Conservation (phyloP, 2,797 vertebrate genomes). For the Chiroxiphia lanceolata region DNA sequence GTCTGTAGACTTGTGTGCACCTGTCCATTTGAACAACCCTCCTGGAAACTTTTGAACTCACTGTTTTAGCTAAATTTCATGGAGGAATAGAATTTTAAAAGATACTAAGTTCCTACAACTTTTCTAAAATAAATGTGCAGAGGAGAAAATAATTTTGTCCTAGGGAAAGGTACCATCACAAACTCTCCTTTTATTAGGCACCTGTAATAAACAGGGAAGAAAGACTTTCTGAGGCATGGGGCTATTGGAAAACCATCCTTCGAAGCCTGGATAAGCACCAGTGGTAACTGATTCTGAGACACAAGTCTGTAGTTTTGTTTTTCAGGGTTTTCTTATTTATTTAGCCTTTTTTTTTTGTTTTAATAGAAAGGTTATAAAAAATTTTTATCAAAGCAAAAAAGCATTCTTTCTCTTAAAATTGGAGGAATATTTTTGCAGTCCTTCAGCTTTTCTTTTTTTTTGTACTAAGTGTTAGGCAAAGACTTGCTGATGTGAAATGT, state of each 20-base stretch:
- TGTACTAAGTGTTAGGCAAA: background rate
- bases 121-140: background rate
- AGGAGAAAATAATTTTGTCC: background rate
- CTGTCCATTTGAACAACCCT: background rate
- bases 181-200: background rate
- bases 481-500: background rate
- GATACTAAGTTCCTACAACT: background rate
- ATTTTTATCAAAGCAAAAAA: background rate
- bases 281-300: background rate
- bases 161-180: background rate
- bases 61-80: background rate
- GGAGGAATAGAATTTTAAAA: background rate
- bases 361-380: background rate
- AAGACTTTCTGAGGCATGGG: background rate
- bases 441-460: background rate
- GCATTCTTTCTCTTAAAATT: background rate
- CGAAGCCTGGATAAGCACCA: background rate
- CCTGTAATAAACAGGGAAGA: background rate
- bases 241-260: background rate
- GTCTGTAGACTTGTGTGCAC: background rate
- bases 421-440: background rate
- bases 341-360: background rate
- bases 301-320: background rate
- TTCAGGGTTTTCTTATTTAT: background rate
- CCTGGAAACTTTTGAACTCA: background rate